Percentiles rank a stretch among this genome's conserved stretches.
Conservation (phyloP, 2,888 invertebrate genomes). For the Miltochrista miniata region DNA sequence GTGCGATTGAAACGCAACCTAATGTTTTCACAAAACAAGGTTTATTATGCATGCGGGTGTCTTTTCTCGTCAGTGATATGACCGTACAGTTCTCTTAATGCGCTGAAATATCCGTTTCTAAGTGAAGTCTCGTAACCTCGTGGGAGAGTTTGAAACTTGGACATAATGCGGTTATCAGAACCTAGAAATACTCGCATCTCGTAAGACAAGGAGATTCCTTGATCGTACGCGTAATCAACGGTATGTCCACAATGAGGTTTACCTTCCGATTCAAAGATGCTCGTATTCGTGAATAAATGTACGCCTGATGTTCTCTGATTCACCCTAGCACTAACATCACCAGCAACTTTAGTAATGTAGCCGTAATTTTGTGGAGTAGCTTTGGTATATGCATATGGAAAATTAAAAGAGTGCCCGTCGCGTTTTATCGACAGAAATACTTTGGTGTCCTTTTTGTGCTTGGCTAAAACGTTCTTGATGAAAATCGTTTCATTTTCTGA, state of each 20-base stretch:
- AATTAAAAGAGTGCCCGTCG: slow-evolving; percentile 86
- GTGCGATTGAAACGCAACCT: slow-evolving; percentile 30
- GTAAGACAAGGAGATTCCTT: slow-evolving; percentile 49
- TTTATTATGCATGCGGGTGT: slow-evolving; percentile 35
- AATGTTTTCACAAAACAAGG: slow-evolving; percentile 17
- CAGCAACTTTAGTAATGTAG: slow-evolving; percentile 44
- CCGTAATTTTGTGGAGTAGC: slow-evolving; percentile 17
- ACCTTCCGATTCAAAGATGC: slow-evolving; percentile 55
- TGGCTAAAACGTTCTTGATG: slow-evolving; percentile 80
- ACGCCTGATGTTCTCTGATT: slow-evolving; percentile 60
- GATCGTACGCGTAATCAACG: slow-evolving; percentile 62
- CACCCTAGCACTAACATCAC: slow-evolving; percentile 53
- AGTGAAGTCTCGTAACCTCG: slow-evolving; percentile 56
- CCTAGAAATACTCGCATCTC: slow-evolving; percentile 73
- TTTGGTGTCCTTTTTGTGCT: slow-evolving; percentile 74
- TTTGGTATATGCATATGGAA: slow-evolving; percentile 84
- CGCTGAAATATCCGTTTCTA: slow-evolving; percentile 62
- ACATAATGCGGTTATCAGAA: slow-evolving; percentile 49
- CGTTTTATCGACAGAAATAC: slow-evolving; percentile 89
- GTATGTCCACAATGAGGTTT: slow-evolving; percentile 65
- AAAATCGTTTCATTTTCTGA: slow-evolving; percentile 87
- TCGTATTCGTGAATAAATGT: slow-evolving; percentile 56
- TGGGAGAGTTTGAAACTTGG: slow-evolving; percentile 64
- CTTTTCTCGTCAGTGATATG: slow-evolving; percentile 50
- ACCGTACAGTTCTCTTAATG: slow-evolving; percentile 63